Conservation (phyloP, 92 coral and sea anemone species). For the Epizoanthus illoricatus region DNA sequence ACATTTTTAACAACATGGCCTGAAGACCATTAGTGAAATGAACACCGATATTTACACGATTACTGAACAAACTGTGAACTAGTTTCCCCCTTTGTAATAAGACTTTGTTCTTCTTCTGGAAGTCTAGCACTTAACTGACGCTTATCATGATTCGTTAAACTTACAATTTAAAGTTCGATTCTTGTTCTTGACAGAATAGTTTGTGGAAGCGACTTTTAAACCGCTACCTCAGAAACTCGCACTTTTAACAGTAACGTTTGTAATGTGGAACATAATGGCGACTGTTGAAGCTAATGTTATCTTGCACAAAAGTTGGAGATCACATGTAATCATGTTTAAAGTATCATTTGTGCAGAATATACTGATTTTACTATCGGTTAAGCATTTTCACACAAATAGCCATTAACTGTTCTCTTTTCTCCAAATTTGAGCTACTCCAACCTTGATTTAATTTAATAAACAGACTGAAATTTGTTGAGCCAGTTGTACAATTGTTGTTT, state of each 20-base stretch:
- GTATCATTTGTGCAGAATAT: too few species aligned
- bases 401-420: conserved; percentile 2
- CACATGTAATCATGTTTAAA: too few species aligned
- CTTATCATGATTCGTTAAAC: neutral
- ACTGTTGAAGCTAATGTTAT: too few species aligned
- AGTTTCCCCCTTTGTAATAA: neutral
- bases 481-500: neutral
- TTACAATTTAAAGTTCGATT: too few species aligned
- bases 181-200: too few species aligned
- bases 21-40: conserved; percentile 6
- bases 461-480: neutral
- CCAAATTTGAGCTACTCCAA: neutral
- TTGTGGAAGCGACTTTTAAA: too few species aligned
- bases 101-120: neutral
- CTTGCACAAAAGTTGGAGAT: too few species aligned
- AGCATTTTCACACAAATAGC: neutral
- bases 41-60: conserved; percentile 21
- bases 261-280: too few species aligned
- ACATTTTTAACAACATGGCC: conserved; percentile 11
- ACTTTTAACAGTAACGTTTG: too few species aligned
- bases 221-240: too few species aligned
- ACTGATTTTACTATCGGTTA: neutral
- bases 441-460: conserved; percentile 34
- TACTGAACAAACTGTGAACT: neutral
- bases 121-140: neutral